Evolutionary conservation across 2,113 vertebrate species (phyloP).

Genomic region (Mormoops blainvillei): DNA sequence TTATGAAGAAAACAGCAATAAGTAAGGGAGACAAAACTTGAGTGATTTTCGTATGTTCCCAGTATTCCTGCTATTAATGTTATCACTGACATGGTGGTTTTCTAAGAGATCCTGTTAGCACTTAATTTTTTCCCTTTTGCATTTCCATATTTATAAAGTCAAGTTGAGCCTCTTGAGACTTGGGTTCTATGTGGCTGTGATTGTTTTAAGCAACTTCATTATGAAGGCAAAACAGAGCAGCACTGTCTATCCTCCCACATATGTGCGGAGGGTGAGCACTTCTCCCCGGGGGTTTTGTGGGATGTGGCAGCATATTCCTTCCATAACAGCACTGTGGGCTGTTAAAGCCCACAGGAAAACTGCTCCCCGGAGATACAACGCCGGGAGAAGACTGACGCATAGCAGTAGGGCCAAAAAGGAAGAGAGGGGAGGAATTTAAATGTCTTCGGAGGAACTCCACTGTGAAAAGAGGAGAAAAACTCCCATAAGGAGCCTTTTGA

Average conservation of each 20-base stretch:
- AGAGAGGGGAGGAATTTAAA: neutral
- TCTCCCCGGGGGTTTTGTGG: neutral
- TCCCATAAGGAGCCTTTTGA: neutral
- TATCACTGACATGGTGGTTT: neutral
- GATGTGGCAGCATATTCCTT: neutral
- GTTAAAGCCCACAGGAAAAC: neutral
- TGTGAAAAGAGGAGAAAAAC: neutral
- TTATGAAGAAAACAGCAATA: conserved; percentile 2
- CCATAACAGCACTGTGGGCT: neutral
- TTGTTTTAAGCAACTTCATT: conserved; percentile 10
- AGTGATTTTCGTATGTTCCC: neutral
- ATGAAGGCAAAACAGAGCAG: neutral
- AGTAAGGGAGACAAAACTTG: neutral
- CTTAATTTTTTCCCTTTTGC: neutral
- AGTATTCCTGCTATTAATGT: neutral
- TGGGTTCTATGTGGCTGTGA: neutral
- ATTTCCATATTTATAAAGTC: neutral
- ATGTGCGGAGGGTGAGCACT: neutral
- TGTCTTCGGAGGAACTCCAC: neutral
- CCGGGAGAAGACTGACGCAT: neutral
- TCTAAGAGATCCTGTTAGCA: neutral
- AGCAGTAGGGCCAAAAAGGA: neutral
- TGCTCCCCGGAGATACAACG: neutral
- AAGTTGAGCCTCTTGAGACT: neutral
- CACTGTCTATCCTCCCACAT: neutral